Conservation (phyloP, 2,113 vertebrate genomes). For the Colaptes auratus region DNA sequence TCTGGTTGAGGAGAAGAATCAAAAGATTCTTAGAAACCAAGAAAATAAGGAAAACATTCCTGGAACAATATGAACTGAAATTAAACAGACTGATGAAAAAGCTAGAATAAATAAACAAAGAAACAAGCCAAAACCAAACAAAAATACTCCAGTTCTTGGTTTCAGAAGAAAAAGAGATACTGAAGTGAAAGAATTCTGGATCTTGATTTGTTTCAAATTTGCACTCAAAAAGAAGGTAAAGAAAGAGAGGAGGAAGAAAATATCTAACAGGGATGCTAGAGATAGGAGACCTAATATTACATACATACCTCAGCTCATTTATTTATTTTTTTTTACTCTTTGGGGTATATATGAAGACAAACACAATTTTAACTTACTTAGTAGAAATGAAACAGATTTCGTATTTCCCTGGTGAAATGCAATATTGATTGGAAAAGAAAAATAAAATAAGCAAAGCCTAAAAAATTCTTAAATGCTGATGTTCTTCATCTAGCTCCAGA, state of each 20-base stretch:
- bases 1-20: background rate
- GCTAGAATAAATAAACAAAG: accelerated
- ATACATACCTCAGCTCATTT: background rate
- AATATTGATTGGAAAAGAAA: background rate
- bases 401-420: constrained; percentile 30
- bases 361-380: constrained; percentile 51
- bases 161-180: background rate
- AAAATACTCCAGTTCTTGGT: accelerated
- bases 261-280: background rate
- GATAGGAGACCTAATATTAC: background rate
- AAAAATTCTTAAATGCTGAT: background rate
- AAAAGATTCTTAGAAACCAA: background rate
- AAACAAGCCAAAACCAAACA: background rate
- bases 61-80: background rate
- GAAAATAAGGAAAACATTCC: background rate
- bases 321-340: background rate
- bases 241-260: background rate
- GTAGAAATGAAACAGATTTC: constrained; percentile 46
- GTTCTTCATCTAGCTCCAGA: constrained; percentile 2
- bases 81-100: background rate
- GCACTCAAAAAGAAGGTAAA: background rate
- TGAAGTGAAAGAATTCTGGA: background rate
- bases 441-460: background rate
- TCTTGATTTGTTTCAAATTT: background rate
- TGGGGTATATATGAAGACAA: background rate